A percentile compares a stretch with the other conserved stretches of the same genome.
These are phyloP conservation scores for Phasianus colchicus DNA, from an alignment of 2,113 vertebrate species.

Conservation along the genomic window DNA sequence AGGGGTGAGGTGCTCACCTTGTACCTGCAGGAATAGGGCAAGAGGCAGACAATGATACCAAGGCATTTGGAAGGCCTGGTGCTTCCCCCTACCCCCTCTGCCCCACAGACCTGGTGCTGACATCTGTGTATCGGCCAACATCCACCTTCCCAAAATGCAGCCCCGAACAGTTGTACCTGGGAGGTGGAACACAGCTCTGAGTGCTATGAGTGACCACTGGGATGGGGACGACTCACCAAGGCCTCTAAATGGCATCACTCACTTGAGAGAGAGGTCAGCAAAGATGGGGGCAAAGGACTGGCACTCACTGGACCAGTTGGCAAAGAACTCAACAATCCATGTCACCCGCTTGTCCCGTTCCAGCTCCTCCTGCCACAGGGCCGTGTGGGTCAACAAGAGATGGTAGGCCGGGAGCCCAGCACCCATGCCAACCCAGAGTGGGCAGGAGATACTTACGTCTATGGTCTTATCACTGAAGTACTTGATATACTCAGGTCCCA, in stretches of 20 bases:
- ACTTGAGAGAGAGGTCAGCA: slow-evolving; percentile 94
- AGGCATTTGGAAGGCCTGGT: accelerated
- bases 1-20: slow-evolving; percentile 91
- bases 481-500: slow-evolving; percentile 96
- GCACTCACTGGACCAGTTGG: slow-evolving; percentile 96
- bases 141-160: slow-evolving; percentile 95
- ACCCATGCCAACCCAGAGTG: accelerated
- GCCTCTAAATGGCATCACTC: background rate
- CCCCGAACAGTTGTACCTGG: slow-evolving; percentile 91
- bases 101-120: slow-evolving; percentile 84
- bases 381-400: accelerated
- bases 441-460: slow-evolving; percentile 82
- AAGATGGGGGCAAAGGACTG: slow-evolving; percentile 94
- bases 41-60: accelerated
- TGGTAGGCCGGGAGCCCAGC: accelerated
- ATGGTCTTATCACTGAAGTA: slow-evolving; percentile 96
- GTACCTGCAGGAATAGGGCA: slow-evolving; percentile 79
- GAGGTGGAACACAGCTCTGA: accelerated
- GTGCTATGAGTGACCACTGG: accelerated
- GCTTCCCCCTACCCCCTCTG: background rate
- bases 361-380: slow-evolving; percentile 87
- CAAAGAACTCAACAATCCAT: slow-evolving; percentile 96
- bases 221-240: accelerated
- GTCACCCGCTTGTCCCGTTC: slow-evolving; percentile 86
- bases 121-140: slow-evolving; percentile 89